phyloP scores from a whole-genome alignment of 2,113 vertebrate genomes.

The Chelonoidis abingdonii region DNA sequence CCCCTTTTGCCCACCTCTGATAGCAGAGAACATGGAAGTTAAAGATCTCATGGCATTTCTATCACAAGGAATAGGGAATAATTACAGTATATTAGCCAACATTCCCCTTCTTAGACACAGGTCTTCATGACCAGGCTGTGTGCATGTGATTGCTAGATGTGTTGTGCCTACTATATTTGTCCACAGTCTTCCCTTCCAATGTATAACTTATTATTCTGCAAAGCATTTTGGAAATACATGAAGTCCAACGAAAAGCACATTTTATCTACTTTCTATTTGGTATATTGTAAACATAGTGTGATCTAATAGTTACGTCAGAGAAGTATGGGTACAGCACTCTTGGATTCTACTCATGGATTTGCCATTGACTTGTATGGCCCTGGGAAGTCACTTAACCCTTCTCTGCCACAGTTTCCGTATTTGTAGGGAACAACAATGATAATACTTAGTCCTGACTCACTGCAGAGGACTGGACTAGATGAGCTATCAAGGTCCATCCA shows the following conservation, averaged over 20 bases:
- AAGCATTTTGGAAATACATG: background rate
- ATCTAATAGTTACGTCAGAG: background rate
- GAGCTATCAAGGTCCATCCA: background rate
- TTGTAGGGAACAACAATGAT: background rate
- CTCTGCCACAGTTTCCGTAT: background rate
- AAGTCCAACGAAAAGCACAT: background rate
- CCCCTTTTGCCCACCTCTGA: background rate
- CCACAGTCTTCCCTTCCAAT: background rate
- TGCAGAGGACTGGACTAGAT: background rate
- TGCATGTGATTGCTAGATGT: background rate
- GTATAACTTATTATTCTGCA: background rate
- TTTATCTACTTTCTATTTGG: background rate
- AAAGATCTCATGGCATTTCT: background rate
- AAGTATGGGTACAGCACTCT: background rate
- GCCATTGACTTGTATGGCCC: background rate
- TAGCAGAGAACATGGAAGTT: background rate
- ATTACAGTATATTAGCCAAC: background rate
- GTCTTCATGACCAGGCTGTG: background rate
- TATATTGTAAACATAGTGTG: background rate
- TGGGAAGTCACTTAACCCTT: background rate
- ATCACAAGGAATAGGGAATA: background rate
- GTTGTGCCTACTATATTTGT: background rate
- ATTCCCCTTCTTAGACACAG: background rate
- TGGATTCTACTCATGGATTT: background rate
- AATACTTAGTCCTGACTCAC: background rate